Conservation (phyloP, 2,888 invertebrate species). For the Scaptomyza tumidula region DNA sequence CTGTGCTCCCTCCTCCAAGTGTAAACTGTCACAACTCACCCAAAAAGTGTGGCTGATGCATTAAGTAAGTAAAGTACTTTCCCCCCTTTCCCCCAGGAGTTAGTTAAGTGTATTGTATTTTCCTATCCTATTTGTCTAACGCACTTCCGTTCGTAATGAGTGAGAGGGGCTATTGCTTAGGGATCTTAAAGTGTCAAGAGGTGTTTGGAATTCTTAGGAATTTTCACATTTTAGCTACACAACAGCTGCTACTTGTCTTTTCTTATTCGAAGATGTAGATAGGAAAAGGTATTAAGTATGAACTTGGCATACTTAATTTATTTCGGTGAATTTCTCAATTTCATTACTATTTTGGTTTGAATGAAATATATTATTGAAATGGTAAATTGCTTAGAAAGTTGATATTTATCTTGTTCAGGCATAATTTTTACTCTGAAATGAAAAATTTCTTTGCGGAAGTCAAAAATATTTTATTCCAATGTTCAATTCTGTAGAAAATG, state of each 20-base stretch:
- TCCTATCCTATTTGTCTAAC: slow-evolving; percentile 18
- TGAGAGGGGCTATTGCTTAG: slow-evolving; percentile 23
- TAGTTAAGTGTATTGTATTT: slow-evolving; percentile 19
- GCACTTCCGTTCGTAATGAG: slow-evolving; percentile 52
- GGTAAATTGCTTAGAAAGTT: too few species aligned
- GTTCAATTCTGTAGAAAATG: too few species aligned
- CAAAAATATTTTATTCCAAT: too few species aligned
- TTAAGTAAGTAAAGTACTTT: slow-evolving; percentile 36
- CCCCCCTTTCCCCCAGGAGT: not conserved
- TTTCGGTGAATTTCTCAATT: not conserved
- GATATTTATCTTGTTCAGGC: too few species aligned
- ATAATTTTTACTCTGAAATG: too few species aligned
- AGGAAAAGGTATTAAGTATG: not conserved
- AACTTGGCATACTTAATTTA: slow-evolving; percentile 18
- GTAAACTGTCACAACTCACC: slow-evolving; percentile 41
- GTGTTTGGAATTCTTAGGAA: slow-evolving; percentile 39
- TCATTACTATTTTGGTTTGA: not conserved
- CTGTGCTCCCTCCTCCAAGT: slow-evolving; percentile 11
- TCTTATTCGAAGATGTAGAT: not conserved
- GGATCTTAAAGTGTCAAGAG: slow-evolving; percentile 23
- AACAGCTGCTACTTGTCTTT: slow-evolving; percentile 40
- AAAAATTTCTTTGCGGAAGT: too few species aligned
- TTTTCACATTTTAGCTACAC: not conserved
- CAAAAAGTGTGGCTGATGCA: slow-evolving; percentile 45
- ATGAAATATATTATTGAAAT: too few species aligned